Percentiles rank a stretch among this genome's conserved stretches.
These are phyloP conservation scores for Psix sp. DNA, from an alignment of 1,140 invertebrate genomes.

Conservation along the genomic window DNA sequence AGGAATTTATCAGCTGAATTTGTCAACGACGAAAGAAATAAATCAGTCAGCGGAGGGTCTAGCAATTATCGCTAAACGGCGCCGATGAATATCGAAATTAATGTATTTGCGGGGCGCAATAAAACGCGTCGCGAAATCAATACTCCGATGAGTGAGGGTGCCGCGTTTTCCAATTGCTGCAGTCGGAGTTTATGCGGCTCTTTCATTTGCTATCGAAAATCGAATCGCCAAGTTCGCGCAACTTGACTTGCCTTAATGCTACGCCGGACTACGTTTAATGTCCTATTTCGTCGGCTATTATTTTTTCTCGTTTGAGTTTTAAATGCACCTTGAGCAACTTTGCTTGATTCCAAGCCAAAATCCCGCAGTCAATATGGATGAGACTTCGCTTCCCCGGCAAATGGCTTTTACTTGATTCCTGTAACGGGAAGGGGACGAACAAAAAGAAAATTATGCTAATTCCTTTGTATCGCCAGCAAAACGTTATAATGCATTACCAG, in stretches of 20 bases:
- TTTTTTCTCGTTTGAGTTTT: slow-evolving; percentile 57
- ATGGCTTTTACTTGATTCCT: slow-evolving; percentile 36
- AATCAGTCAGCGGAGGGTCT: slow-evolving; percentile 9
- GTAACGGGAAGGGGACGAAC: slow-evolving; percentile 10
- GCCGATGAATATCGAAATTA: slow-evolving; percentile 32
- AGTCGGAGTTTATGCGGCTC: slow-evolving; percentile 27
- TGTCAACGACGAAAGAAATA: slow-evolving; percentile 14
- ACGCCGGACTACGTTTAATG: slow-evolving; percentile 53
- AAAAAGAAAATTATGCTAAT: slow-evolving; percentile 45
- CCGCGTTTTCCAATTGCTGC: slow-evolving; percentile 32
- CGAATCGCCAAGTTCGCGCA: slow-evolving; percentile 43
- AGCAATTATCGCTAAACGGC: slow-evolving; percentile 15
- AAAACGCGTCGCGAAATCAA: slow-evolving; percentile 32
- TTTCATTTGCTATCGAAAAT: slow-evolving; percentile 49
- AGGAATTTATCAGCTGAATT: slow-evolving; percentile 28
- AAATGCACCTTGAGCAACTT: slow-evolving; percentile 53
- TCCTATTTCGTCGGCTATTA: slow-evolving; percentile 55
- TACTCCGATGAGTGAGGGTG: slow-evolving; percentile 16
- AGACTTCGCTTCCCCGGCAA: slow-evolving; percentile 53
- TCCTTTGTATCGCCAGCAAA: slow-evolving; percentile 32
- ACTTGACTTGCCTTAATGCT: slow-evolving; percentile 59
- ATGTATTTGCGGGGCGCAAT: slow-evolving; percentile 24
- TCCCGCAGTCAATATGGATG: slow-evolving; percentile 62
- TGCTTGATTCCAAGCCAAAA: slow-evolving; percentile 54
- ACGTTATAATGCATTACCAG: slow-evolving; percentile 33